phyloP scores from a whole-genome alignment of 2,888 invertebrate genomes.

The Oegoconia quadripuncta region DNA sequence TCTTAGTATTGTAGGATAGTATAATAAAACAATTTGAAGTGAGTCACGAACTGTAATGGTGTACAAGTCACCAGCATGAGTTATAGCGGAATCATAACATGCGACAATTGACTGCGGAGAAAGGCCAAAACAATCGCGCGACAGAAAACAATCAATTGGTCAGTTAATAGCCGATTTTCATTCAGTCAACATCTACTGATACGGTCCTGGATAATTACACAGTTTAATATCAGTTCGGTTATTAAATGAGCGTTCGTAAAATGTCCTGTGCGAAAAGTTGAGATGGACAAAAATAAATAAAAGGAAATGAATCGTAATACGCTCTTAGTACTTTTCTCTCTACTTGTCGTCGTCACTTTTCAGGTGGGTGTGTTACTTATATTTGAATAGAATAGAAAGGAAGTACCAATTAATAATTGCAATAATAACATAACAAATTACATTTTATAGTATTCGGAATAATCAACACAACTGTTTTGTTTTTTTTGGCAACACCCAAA shows the following conservation, averaged over 20 bases:
- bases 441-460: too few relatives aligned
- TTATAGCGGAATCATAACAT: constrained; percentile 4
- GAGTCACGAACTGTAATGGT: constrained; percentile 2
- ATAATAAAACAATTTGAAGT: constrained; percentile 3
- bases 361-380: constrained; percentile 45
- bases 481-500: too few relatives aligned
- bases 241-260: background rate
- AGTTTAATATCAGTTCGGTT: background rate
- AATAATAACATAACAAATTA: too few relatives aligned
- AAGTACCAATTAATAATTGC: too few relatives aligned
- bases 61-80: background rate
- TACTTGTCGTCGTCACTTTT: constrained; percentile 48
- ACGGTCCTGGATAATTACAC: background rate
- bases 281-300: constrained; percentile 8
- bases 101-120: background rate
- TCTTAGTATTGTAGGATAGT: background rate
- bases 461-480: too few relatives aligned
- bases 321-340: constrained; percentile 43
- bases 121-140: constrained; percentile 4
- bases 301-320: constrained; percentile 56
- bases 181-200: background rate
- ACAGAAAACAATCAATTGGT: constrained; percentile 3
- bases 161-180: constrained; percentile 2
- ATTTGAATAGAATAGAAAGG: background rate
- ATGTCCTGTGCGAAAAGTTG: constrained; percentile 10